phyloP scores from a whole-genome alignment of 2,797 vertebrate genomes.

The Pelodytes ibericus region DNA sequence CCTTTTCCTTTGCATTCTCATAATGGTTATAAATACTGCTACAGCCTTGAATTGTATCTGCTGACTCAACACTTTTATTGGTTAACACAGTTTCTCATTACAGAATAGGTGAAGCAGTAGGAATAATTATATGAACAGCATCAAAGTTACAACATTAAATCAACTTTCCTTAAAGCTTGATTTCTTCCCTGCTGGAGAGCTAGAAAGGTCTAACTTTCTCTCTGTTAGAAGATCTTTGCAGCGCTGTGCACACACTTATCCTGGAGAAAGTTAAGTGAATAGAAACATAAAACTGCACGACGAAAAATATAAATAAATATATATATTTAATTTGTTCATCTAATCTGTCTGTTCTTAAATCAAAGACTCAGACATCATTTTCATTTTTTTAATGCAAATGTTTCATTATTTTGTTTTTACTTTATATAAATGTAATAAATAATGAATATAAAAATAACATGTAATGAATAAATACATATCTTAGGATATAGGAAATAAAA shows the following conservation, averaged over 20 bases:
- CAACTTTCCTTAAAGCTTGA: slow-evolving; percentile 24
- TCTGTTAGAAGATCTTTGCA: neutral
- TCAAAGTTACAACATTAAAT: slow-evolving; percentile 23
- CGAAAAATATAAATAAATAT: neutral
- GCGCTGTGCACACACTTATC: neutral
- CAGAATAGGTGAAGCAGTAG: slow-evolving; percentile 1
- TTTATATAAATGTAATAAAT: no score
- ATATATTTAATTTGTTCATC: no score
- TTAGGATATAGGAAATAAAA: no score
- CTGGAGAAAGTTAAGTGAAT: neutral
- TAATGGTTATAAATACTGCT: neutral
- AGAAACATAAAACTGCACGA: neutral
- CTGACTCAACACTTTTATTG: neutral
- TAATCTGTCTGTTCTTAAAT: no score
- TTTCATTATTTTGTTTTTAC: no score
- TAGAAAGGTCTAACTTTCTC: neutral
- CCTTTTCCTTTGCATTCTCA: no score
- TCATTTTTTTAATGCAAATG: no score
- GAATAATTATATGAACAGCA: slow-evolving; percentile 28
- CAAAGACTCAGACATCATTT: no score
- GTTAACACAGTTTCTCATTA: slow-evolving; percentile 2
- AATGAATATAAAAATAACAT: no score
- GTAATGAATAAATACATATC: no score
- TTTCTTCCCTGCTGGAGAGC: slow-evolving; percentile 18
- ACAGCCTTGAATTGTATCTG: neutral